Evolutionary conservation across 2,113 vertebrate species (phyloP).

Genomic region (Rafetus swinhoei): DNA sequence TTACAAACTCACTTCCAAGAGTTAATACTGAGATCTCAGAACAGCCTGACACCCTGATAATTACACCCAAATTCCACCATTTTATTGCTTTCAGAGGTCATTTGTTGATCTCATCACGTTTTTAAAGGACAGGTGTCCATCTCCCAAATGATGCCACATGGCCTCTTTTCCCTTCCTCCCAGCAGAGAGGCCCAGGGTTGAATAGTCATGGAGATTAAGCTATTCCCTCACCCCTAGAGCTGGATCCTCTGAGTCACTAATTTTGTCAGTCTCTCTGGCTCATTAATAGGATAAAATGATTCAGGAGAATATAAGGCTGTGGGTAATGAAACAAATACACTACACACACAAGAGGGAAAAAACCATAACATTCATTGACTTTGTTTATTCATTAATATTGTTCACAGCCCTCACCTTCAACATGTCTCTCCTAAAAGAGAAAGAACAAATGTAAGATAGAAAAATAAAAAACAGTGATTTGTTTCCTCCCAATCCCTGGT

Average conservation of each 20-base stretch:
- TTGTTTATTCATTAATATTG: neutral
- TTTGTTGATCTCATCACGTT: rapidly evolving
- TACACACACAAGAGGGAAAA: neutral
- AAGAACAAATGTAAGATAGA: neutral
- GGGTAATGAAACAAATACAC: neutral
- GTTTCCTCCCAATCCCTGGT: neutral
- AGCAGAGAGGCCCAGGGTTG: neutral
- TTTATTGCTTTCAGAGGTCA: neutral
- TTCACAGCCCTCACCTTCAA: neutral
- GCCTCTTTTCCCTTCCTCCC: neutral
- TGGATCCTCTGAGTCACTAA: neutral
- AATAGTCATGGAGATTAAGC: neutral
- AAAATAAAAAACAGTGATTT: neutral
- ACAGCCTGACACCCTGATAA: neutral
- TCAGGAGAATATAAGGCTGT: neutral
- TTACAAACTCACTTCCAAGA: rapidly evolving
- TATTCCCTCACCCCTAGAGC: neutral
- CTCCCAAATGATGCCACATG: neutral
- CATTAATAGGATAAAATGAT: neutral
- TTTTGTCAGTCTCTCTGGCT: neutral
- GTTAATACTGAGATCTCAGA: neutral
- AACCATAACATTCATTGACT: neutral
- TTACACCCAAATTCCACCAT: no score
- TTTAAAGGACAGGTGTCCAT: neutral
- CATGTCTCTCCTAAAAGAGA: neutral